These are phyloP conservation scores for Heterodera carotae DNA, from an alignment of 1,140 invertebrate genomes.

Conservation along the genomic window DNA sequence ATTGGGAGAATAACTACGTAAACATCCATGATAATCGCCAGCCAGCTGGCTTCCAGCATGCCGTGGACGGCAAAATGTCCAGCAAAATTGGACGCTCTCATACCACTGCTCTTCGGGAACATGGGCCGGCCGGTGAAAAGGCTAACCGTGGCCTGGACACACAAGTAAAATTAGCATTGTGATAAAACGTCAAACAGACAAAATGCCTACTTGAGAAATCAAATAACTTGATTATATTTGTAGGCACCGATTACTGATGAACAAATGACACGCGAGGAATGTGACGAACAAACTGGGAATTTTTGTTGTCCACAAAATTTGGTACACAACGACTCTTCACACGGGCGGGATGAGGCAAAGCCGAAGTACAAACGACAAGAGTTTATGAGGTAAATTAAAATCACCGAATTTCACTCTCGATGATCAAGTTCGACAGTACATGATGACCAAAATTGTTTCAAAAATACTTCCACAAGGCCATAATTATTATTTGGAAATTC, in stretches of 20 bases:
- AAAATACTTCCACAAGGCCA: too few species aligned
- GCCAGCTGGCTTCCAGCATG: conserved; percentile 6
- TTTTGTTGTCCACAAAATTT: conserved; percentile 30
- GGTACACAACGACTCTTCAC: conserved; percentile 37
- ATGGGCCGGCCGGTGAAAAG: conserved; percentile 42
- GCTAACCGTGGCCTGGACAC: conserved; percentile 55
- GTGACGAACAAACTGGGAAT: conserved; percentile 63
- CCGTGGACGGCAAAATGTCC: conserved; percentile 50
- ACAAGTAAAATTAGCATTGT: conserved; percentile 61
- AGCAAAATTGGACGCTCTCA: conserved; percentile 60
- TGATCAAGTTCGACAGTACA: too few species aligned
- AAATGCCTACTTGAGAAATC: not conserved
- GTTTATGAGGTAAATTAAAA: conserved; percentile 53
- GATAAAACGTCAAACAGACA: conserved; percentile 29
- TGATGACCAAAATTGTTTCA: too few species aligned
- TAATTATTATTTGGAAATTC: too few species aligned
- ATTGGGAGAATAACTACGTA: conserved; percentile 65
- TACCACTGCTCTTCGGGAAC: conserved; percentile 61
- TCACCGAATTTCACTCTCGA: not conserved
- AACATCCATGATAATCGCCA: conserved; percentile 46
- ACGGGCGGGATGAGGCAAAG: conserved; percentile 46
- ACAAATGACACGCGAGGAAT: conserved; percentile 60
- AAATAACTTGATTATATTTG: not conserved
- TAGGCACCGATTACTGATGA: conserved; percentile 16
- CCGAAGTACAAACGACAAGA: conserved; percentile 65